These are phyloP conservation scores for Augochlorella aurata DNA, from an alignment of 2,888 invertebrate genomes.

Conservation along the genomic window DNA sequence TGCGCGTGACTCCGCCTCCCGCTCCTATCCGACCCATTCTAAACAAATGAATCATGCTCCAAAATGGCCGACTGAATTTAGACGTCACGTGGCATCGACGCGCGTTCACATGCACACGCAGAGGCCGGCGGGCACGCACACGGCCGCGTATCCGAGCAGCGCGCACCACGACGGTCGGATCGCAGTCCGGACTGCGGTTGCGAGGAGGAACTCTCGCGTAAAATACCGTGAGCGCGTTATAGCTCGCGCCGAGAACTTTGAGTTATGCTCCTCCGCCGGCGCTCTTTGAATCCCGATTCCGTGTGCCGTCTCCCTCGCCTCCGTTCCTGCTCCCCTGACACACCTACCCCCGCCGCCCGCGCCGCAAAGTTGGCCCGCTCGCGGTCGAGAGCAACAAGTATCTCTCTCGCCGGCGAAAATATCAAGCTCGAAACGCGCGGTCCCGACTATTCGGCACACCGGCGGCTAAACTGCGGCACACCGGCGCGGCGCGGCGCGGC, in stretches of 20 bases:
- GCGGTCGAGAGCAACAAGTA: constrained; percentile 31
- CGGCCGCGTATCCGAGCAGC: constrained; percentile 25
- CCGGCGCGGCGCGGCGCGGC: no score
- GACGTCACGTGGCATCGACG: constrained; percentile 80
- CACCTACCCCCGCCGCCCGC: not conserved
- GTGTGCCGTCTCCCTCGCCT: not conserved
- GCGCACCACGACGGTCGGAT: constrained; percentile 9
- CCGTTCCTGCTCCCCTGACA: not conserved
- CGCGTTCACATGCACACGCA: constrained; percentile 56
- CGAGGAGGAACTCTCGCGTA: constrained; percentile 37
- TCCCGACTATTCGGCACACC: not conserved
- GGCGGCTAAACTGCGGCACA: not conserved
- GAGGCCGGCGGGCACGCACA: not conserved
- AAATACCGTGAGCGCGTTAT: constrained; percentile 26
- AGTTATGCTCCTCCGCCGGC: constrained; percentile 16
- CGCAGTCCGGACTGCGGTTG: constrained; percentile 29
- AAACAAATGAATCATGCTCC: constrained; percentile 82
- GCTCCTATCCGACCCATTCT: constrained; percentile 81
- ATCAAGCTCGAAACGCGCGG: constrained; percentile 4
- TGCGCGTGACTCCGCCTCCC: constrained; percentile 80
- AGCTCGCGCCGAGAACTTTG: constrained; percentile 16
- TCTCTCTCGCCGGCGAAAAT: constrained; percentile 22
- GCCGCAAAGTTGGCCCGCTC: constrained; percentile 11
- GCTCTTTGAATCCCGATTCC: constrained; percentile 10
- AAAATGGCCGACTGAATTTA: constrained; percentile 82